These are phyloP conservation scores for Macquaria australasica DNA, from an alignment of 2,113 vertebrate genomes.

Conservation along the genomic window DNA sequence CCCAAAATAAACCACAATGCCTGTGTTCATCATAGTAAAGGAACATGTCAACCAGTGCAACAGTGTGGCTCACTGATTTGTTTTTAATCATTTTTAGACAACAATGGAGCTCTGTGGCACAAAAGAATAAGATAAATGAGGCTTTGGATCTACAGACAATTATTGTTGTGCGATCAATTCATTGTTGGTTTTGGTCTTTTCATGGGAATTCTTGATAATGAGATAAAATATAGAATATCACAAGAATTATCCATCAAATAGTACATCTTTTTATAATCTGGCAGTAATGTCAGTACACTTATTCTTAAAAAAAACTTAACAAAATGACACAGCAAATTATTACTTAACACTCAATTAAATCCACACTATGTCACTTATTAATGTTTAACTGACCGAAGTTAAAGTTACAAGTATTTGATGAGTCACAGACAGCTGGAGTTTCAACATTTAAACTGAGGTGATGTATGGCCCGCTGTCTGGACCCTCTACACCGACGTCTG, in stretches of 20 bases:
- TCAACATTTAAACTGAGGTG: slow-evolving; percentile 25
- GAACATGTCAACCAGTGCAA: not conserved
- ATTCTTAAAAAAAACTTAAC: not conserved
- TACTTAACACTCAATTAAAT: slow-evolving; percentile 1
- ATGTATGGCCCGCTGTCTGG: slow-evolving; percentile 31
- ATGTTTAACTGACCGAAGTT: not conserved
- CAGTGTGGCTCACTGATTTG: not conserved
- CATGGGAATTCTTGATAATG: not conserved
- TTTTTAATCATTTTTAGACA: not conserved
- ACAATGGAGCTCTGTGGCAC: not conserved
- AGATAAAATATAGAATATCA: not conserved
- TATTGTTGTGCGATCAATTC: not conserved
- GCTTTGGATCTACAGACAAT: not conserved
- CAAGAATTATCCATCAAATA: not conserved
- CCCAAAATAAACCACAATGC: not conserved
- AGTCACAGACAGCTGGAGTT: slow-evolving; percentile 37
- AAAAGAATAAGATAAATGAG: not conserved
- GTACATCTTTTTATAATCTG: not conserved
- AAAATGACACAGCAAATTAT: slow-evolving; percentile 14
- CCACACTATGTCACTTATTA: not conserved
- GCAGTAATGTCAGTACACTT: not conserved
- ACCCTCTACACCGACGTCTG: slow-evolving; percentile 28
- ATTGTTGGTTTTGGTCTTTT: not conserved
- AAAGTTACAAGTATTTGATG: slow-evolving; percentile 21
- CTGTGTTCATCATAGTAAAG: not conserved